Evolutionary conservation across 2,113 vertebrate genomes (phyloP).

Genomic region (Micromys minutus): DNA sequence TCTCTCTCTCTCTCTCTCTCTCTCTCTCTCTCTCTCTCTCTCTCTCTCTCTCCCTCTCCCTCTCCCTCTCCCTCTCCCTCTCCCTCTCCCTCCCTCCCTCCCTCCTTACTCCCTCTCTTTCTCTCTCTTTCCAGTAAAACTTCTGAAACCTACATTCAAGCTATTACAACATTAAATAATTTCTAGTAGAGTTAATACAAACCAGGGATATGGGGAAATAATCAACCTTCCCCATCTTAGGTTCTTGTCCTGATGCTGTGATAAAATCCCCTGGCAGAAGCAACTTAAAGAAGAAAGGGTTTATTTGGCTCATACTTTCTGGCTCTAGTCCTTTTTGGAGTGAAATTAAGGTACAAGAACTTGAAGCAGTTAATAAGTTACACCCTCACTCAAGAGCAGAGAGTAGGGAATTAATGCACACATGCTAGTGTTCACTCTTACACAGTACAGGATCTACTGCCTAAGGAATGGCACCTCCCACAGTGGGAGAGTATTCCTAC

Average conservation of each 20-base stretch:
- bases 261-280: not conserved
- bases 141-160: not conserved
- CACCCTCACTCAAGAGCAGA: not conserved
- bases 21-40: too few species aligned
- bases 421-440: not conserved
- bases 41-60: not conserved
- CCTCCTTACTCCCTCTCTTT: too few species aligned
- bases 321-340: not conserved
- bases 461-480: too few species aligned
- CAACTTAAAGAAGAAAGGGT: not conserved
- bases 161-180: not conserved
- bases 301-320: not conserved
- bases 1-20: too few species aligned
- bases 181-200: not conserved
- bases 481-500: not conserved
- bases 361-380: not conserved
- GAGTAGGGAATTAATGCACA: too few species aligned
- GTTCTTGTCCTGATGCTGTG: not conserved
- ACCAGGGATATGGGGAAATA: not conserved
- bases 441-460: not conserved
- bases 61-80: too few species aligned
- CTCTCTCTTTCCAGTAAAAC: too few species aligned
- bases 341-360: not conserved
- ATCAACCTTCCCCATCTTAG: not conserved
- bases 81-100: too few species aligned